Base-by-base conservation (phyloP, 2,113 vertebrate genomes). In the Eira barbara region DNA sequence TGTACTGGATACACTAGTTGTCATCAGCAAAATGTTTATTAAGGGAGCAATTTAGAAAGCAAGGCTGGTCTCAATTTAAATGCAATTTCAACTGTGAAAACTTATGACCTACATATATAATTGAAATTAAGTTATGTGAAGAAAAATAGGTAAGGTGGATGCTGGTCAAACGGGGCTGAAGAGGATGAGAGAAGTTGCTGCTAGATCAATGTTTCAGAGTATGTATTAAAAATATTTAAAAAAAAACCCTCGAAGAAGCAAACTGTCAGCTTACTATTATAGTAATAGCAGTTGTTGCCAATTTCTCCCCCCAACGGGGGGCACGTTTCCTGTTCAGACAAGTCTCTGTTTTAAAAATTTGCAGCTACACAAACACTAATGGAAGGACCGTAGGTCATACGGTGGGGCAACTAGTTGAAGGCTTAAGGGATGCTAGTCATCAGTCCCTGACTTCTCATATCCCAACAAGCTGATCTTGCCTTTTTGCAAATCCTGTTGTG, bases 1-100 rank as follows among this genome's bases (percentile, higher is more conserved):
- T 79, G 39, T 89, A 63, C 52, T 79, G 31, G 55, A 63, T 80
- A 96, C 3, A 76, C 27, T 79, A 89, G 79, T 71, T 23, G 65
- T 89, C 79, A 94, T 93, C 73, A 85, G 47, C 74, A 93, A 94
- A 95, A 93, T 95, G 79, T 94, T 92, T 93, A 95, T 97, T 96
- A 90, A 94, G 61, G 69, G 90, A 94, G 61, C 15, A 93, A 90
- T 87, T 95, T 96, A 94, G 89, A 96, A 93, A 96, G 23, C 52
- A 91, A 39, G 45, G 6, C 34, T 96, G 15, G 34, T 89, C 31
- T 93, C 74, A 57, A 0, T 93, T 90, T 95, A 91, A 93, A 97
- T 95, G 29, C 9, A 57, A 18, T 86, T 94, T 93, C 91, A 96
- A 94, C 71, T 94, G 71, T 86, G 81, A 98, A 93, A 94, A 94